Evolutionary conservation across 1,140 invertebrate species (phyloP).

Genomic region (Drosophila triauraria): DNA sequence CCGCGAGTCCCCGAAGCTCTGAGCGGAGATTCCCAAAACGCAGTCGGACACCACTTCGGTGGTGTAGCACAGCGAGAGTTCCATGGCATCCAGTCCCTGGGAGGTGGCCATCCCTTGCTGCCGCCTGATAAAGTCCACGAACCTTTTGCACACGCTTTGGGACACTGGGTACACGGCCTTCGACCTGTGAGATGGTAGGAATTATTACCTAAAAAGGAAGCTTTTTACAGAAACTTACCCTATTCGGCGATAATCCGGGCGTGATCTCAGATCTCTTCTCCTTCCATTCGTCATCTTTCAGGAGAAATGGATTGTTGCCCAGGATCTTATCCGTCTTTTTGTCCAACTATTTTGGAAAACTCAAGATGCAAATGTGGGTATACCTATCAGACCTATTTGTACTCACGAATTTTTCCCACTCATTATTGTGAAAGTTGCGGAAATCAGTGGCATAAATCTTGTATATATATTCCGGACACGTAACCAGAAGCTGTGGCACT

Average conservation of each 20-base stretch:
- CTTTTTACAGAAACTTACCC: constrained; percentile 41
- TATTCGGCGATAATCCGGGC: constrained; percentile 86
- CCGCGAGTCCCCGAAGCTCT: constrained; percentile 65
- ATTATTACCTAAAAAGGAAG: too few relatives aligned
- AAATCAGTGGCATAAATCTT: constrained; percentile 85
- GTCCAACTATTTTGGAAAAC: constrained; percentile 48
- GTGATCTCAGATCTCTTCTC: constrained; percentile 86
- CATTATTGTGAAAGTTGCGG: constrained; percentile 81
- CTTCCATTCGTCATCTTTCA: constrained; percentile 86
- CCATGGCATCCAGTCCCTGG: constrained; percentile 44
- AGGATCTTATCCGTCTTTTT: constrained; percentile 82
- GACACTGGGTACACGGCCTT: constrained; percentile 63
- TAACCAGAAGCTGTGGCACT: constrained; percentile 81
- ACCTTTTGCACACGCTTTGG: constrained; percentile 44
- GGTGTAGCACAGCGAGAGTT: constrained; percentile 80
- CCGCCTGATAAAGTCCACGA: constrained; percentile 53
- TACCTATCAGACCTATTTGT: too few relatives aligned
- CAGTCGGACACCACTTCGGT: constrained; percentile 85
- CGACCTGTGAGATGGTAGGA: constrained; percentile 22
- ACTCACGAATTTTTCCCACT: constrained; percentile 46
- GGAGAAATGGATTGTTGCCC: constrained; percentile 84
- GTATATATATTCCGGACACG: constrained; percentile 85
- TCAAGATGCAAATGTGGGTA: constrained; percentile 45
- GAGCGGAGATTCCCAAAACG: constrained; percentile 85
- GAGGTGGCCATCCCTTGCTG: constrained; percentile 43